Base-by-base conservation (phyloP, 2,113 vertebrate genomes). In the Campylomormyrus numenius region DNA sequence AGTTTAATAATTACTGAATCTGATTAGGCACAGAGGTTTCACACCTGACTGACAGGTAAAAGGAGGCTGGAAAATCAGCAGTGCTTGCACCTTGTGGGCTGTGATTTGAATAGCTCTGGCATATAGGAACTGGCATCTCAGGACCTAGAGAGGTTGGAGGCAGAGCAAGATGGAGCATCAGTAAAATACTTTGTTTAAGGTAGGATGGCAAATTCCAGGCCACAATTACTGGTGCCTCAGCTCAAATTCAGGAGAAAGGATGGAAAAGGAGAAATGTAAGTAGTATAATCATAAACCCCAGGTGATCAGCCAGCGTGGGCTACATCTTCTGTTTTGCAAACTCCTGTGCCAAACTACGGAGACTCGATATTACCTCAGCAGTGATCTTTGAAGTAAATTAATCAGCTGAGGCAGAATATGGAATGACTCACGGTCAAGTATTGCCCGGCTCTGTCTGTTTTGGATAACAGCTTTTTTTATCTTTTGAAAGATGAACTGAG, bases 401-500 rank as follows among this genome's bases (percentile, higher is more conserved):
- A 85, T 85, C 83, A 48, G 8, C 83, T 9, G 83, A 85, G 42
- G 83, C 45, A n/a, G 45, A 85, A 48, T 85, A 85, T 48, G 83
- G 83, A 31, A 53, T 87, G 85, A 87, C 50, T 53, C 27, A 87
- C 3, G 6, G 46, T 56, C 24, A 50, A 87, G 50, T 56, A 87
- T 53, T 17, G 85, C 85, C 50, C 13, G 19, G 48, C 4, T 39
- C 85, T 53, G 49, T 53, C 85, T 53, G 27, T 53, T 52, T 87
- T 87, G 50, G 87, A 88, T 66, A 88, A 88, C 56, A 88, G 53
- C 21, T n/a, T 31, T 45, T 58, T 80, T 85, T 85, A 85, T 85
- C 83, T 85, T 46, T 85, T 50, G 5, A 58, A 62, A 58, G 39
- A 88, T 62, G 53, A 45, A 53, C 42, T n/a, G 21, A 24, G 11